These are phyloP conservation scores for Caenorhabditis doughertyi DNA, from an alignment of 2,888 invertebrate genomes.

Conservation along the genomic window DNA sequence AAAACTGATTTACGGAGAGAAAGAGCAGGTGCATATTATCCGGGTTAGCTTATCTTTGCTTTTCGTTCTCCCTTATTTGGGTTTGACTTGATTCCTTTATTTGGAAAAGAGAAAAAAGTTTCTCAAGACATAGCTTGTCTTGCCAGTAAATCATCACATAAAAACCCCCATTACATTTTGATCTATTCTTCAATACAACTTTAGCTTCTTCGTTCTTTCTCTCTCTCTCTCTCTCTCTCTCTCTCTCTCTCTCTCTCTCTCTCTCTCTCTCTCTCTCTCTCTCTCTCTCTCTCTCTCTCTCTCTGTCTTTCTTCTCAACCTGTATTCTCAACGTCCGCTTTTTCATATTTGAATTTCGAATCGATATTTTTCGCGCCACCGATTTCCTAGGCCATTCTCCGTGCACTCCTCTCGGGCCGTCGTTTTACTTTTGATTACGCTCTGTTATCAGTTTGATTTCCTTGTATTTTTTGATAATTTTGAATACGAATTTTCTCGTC, in stretches of 20 bases:
- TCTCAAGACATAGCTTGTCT: not conserved
- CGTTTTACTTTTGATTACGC: not conserved
- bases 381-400: slow-evolving; percentile 18
- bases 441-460: slow-evolving; percentile 22
- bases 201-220: not conserved
- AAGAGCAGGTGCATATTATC: slow-evolving; percentile 54
- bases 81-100: not conserved
- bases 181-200: slow-evolving; percentile 22
- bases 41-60: slow-evolving; percentile 1
- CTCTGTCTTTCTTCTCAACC: too few relatives aligned
- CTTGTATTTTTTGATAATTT: not conserved
- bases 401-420: slow-evolving; percentile 39
- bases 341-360: slow-evolving; percentile 30
- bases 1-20: slow-evolving; percentile 17
- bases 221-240: not conserved
- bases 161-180: slow-evolving; percentile 32
- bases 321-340: too few relatives aligned
- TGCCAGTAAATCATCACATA: slow-evolving; percentile 9
- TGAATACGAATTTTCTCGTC: not conserved
- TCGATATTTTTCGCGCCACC: slow-evolving; percentile 7
- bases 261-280: too few relatives aligned
- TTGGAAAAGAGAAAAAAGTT: slow-evolving; percentile 7
- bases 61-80: not conserved
- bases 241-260: too few relatives aligned
- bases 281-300: not conserved